Evolutionary conservation across 2,888 invertebrate genomes (phyloP).

Genomic region (Steinernema carpocapsae): DNA sequence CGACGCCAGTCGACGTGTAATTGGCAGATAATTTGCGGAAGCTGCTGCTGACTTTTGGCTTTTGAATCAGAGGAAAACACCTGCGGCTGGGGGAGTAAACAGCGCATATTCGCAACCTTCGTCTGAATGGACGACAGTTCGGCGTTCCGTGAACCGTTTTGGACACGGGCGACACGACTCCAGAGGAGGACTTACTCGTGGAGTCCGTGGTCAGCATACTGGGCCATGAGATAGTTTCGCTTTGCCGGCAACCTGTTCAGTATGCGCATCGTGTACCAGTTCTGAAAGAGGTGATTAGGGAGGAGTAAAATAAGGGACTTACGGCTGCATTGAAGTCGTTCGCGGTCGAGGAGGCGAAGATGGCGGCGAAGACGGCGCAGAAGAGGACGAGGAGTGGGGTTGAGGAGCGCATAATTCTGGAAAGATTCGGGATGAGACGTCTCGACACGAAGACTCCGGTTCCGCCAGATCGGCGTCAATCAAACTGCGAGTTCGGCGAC

Average conservation of each 20-base stretch:
- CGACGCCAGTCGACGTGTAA: too few relatives aligned
- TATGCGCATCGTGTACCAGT: slow-evolving; percentile 28
- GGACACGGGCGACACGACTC: neutral
- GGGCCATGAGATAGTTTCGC: slow-evolving; percentile 27
- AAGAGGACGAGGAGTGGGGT: neutral
- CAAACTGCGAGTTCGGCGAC: neutral
- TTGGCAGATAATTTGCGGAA: too few relatives aligned
- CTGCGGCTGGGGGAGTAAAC: neutral
- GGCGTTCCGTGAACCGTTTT: too few relatives aligned
- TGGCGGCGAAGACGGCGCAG: neutral
- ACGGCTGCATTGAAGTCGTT: neutral
- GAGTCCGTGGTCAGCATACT: slow-evolving; percentile 29
- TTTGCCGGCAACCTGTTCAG: slow-evolving; percentile 14
- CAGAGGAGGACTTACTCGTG: neutral
- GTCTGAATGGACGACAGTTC: neutral
- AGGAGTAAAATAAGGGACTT: neutral
- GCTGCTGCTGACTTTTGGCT: neutral
- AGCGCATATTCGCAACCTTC: neutral
- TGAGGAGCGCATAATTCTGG: slow-evolving; percentile 11
- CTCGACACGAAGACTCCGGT: neutral
- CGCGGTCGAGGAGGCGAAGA: neutral
- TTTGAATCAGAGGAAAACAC: neutral
- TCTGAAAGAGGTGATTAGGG: neutral
- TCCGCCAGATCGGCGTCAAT: neutral
- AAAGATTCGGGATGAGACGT: neutral